Base-by-base conservation (phyloP, 2,888 invertebrate species). In the Apamea crenata region DNA sequence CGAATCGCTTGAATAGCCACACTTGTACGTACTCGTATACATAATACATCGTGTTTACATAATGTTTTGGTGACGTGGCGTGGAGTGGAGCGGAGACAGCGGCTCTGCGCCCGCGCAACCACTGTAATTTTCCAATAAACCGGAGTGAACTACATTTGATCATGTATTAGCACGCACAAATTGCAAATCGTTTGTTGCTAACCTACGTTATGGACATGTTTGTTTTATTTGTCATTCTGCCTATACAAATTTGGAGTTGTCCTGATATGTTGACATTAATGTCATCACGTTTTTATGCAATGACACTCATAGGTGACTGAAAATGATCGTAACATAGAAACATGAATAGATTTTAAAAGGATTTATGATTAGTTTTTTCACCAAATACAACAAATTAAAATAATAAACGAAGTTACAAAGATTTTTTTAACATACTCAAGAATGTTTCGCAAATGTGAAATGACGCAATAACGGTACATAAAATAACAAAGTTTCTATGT, bases 61-160 rank as follows among this genome's bases (percentile, higher is more conserved):
- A 85, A 88, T 76, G 89, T 87, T 80, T 70, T 70, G 78, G 78
- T 90, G 89, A 88, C 90, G 89, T 90, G 83, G 84, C 82, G 74
- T 65, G 66, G 69, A 71, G 70, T 73, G 66, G 72, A 77, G 72
- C 79, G 78, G 82, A 89, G 88, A 90, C 91, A 82, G 88, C 86
- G 79, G 44, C 66, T 61, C 69, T 73, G 73, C 80, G 75, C 82
- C 80, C 84, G 85, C 87, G 78, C 80, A 76, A 77, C 81, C 85
- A 84, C 88, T 76, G 91, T 93, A 89, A 93, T 93, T 93, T 92
- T 92, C 92, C 93, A 90, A 92, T 91, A 90, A 87, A 90, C 82
- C 82, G 71, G 68, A 89, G 82, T 82, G 80, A 88, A 81, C 84
- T 83, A 80, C 82, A 83, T 67, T 86, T 76, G 78, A 81, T 89